Evolutionary conservation across 2,888 invertebrate species (phyloP), one percentile per base, ranked within the genome.

Genomic region (Pterostichus madidus): DNA sequence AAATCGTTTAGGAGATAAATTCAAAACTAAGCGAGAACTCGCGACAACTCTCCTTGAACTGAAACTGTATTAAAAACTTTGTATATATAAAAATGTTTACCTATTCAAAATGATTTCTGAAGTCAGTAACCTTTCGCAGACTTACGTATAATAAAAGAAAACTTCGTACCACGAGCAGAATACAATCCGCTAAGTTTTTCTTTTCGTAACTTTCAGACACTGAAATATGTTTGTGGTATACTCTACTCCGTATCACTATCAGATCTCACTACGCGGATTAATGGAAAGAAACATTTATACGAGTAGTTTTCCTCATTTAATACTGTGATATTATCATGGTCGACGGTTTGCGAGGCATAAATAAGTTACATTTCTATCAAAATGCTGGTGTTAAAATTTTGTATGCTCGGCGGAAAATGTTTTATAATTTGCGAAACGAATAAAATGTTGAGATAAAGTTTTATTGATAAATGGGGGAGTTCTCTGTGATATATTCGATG

Each of bases 61-160:
- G 35, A 77, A 77, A 77, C 77, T 56, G 77, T 77, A 39, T 77
- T 77, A 77, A 77, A 39, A 77, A 77, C 53, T 77, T 77, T 77
- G 56, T 77, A 53, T 75, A 61, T 52, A 77, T 76, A 76, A 83
- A 83, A 77, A 49, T 61, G 82, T 82, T 82, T 82, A 68, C 75
- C 39, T 77, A 68, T 77, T 68, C 76, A 53, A 83, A 81, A 81
- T 75, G 75, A 83, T 77, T 77, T 64, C 77, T 61, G 83, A 77
- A 83, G 83, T 83, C 83, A 83, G 83, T 83, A 83, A 83, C 83
- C 83, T 81, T 81, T 75, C 46, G 59, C 75, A 81, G 81, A 75
- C 81, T 81, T 53, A 24, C 75, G 71, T 71, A 71, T 81, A 75
- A 81, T 75, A 73, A 81, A 73, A 73, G 61, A 59, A 81, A 81